These are phyloP conservation scores for Phenacoccus solenopsis DNA, from an alignment of 1,140 invertebrate species.

Conservation along the genomic window DNA sequence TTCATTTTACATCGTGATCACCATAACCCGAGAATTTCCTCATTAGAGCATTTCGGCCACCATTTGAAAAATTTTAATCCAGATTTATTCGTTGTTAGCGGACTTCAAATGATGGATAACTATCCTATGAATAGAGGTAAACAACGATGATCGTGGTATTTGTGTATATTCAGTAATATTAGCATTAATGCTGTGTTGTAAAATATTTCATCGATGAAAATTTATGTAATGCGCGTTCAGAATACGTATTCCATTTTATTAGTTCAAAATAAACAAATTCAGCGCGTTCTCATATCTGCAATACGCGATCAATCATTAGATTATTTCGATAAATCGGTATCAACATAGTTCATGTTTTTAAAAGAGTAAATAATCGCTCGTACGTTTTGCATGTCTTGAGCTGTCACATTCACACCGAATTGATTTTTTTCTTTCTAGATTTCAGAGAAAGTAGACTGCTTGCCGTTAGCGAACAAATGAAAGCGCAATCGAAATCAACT, in stretches of 20 bases:
- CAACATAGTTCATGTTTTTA: too few relatives aligned
- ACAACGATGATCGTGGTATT: background rate
- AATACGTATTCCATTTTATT: too few relatives aligned
- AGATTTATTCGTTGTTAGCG: slow-evolving; percentile 65
- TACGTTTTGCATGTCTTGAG: too few relatives aligned
- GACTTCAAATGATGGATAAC: slow-evolving; percentile 84
- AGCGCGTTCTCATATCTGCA: too few relatives aligned
- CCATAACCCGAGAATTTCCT: slow-evolving; percentile 62
- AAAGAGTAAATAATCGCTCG: too few relatives aligned
- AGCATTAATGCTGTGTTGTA: background rate
- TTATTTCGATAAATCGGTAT: too few relatives aligned
- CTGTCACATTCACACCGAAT: too few relatives aligned
- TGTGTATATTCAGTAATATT: background rate
- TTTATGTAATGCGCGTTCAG: too few relatives aligned
- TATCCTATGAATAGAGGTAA: slow-evolving; percentile 56
- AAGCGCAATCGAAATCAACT: slow-evolving; percentile 42
- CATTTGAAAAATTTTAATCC: slow-evolving; percentile 51
- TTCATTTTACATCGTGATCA: slow-evolving; percentile 77
- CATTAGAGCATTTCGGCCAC: slow-evolving; percentile 54
- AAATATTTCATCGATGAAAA: background rate
- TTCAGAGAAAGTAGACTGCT: slow-evolving; percentile 47
- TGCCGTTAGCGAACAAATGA: slow-evolving; percentile 54
- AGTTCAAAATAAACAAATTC: too few relatives aligned
- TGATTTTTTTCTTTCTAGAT: slow-evolving; percentile 38
- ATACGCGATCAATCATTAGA: too few relatives aligned